Base-by-base conservation (phyloP, 2,113 vertebrate genomes). In the Zosterops hypoxanthus region DNA sequence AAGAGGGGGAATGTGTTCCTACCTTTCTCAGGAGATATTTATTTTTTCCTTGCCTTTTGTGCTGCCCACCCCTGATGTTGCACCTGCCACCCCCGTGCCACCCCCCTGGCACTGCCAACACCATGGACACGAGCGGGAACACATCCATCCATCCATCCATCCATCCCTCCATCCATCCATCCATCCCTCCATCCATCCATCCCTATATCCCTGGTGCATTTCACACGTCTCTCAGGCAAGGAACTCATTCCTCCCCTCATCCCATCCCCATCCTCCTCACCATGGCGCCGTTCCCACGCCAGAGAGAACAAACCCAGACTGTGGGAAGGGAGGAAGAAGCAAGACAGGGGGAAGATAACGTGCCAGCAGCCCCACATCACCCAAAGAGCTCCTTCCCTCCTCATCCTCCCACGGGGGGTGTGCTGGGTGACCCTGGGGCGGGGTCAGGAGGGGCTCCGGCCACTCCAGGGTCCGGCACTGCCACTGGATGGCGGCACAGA, bases 401-500 rank as follows among this genome's bases (percentile, higher is more conserved):
- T 12, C 7, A 4, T 18, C 77, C 77, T 57, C 47, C 34, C 15
- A 7, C 2, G 26, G 2, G 68, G 72, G 64, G 7, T 6, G 64
- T 8, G 1, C 3, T 4, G 57, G 69, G 78, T 19, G 86, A n/a
- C 29, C 55, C 41, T 6, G 2, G 39, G 20, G 52, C 0, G 9
- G 50, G 79, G 21, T 25, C 39, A 13, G 66, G 31, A 34, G 5
- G 33, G 70, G 23, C 23, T 5, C 57, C 1, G 61, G 21, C 11
- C 25, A 33, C 65, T 25, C 8, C 19, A 10, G 66, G 59, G 56
- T 20, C 22, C 7, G 14, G 22, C 97, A 97, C 93, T 9, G 86
- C 97, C 97, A 86, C 98, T 91, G 96, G 98, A 97, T 95, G 98
- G 98, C 91, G 94, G 90, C n/a, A 79, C 92, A 98, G 96, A 94